Conservation (phyloP, 2,888 invertebrate genomes). For the Drosophila conformis region DNA sequence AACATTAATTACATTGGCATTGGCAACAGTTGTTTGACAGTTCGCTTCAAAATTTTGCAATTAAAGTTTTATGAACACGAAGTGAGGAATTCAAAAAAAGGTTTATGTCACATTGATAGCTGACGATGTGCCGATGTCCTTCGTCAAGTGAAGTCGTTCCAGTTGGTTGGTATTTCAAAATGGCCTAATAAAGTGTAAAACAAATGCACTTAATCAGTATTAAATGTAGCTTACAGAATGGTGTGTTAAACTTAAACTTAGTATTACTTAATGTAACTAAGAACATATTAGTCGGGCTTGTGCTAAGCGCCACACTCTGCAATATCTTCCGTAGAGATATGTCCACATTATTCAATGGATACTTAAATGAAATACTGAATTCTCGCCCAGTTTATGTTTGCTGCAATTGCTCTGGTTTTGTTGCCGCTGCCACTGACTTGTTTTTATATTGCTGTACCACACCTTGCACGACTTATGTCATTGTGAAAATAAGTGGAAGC, state of each 20-base stretch:
- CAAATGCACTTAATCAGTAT: constrained; percentile 67
- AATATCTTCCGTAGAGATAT: not conserved
- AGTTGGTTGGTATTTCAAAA: constrained; percentile 59
- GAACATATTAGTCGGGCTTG: not conserved
- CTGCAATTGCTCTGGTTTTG: not conserved
- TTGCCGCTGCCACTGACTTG: not conserved
- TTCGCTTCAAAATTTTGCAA: constrained; percentile 53
- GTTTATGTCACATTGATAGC: constrained; percentile 6
- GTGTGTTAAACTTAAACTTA: not conserved
- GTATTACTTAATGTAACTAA: not conserved
- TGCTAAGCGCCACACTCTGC: not conserved
- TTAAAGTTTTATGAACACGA: constrained; percentile 33
- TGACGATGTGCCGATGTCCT: constrained; percentile 18
- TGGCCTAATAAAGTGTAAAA: constrained; percentile 74
- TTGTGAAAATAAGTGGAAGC: constrained; percentile 1
- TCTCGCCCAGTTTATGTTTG: not conserved
- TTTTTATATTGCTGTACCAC: not conserved
- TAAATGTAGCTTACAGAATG: constrained; percentile 10
- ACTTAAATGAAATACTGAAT: not conserved
- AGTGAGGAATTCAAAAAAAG: constrained; percentile 34
- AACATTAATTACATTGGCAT: constrained; percentile 49
- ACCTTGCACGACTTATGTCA: not conserved
- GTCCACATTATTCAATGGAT: not conserved
- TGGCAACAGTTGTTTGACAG: constrained; percentile 34
- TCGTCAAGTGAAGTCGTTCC: constrained; percentile 11